Percentiles rank a stretch among this genome's conserved stretches.
Conservation (phyloP, 2,888 invertebrate species). For the Ceratothoa steindachneri region DNA sequence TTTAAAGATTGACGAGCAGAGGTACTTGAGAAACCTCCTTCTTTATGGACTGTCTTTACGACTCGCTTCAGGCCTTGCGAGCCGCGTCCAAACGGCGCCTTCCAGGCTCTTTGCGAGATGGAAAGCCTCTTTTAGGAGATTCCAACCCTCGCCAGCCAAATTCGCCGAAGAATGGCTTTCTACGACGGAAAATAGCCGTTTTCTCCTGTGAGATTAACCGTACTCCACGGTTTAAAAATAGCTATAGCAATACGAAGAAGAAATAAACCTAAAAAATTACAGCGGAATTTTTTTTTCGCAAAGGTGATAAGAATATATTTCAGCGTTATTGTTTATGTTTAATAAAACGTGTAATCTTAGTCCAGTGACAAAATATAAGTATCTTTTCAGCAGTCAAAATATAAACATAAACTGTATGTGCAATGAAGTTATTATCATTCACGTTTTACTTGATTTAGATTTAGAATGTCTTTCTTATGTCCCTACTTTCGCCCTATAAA, state of each 20-base stretch:
- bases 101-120: neutral
- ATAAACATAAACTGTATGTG: too few relatives aligned
- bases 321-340: too few relatives aligned
- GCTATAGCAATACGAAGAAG: neutral
- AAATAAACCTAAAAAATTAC: too few relatives aligned
- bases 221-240: neutral
- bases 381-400: too few relatives aligned
- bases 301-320: too few relatives aligned
- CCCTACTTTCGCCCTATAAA: too few relatives aligned
- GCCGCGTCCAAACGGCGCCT: neutral
- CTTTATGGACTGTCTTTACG: neutral
- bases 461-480: too few relatives aligned
- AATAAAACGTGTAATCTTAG: too few relatives aligned
- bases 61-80: neutral
- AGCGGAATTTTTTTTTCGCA: too few relatives aligned
- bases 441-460: too few relatives aligned
- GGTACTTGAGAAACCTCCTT: neutral
- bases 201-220: neutral
- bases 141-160: neutral
- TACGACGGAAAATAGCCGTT: neutral
- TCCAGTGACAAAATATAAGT: too few relatives aligned
- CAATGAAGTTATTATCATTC: too few relatives aligned
- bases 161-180: neutral
- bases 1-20: neutral
- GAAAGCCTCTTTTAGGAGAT: neutral